These are phyloP conservation scores for Phrynocephalus guinanensis DNA, from an alignment of 2,797 vertebrate species.

Conservation along the genomic window DNA sequence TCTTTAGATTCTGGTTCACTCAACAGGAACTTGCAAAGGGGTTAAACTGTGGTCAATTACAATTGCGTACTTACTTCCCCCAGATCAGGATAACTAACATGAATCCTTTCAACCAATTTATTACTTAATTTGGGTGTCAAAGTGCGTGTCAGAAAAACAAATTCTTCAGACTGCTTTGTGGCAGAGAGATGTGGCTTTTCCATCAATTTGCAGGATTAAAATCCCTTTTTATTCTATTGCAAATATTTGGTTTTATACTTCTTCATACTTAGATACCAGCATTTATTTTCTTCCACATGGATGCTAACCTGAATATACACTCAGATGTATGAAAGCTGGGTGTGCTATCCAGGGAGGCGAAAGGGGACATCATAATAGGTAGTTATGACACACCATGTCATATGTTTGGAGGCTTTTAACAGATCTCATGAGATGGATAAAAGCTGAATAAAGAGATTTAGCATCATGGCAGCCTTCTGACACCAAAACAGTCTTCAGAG, in stretches of 20 bases:
- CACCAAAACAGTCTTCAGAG: constrained; percentile 53
- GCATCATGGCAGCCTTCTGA: constrained; percentile 23
- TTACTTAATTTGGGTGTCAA: constrained; percentile 66
- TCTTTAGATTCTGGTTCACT: constrained; percentile 33
- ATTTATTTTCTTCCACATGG: constrained; percentile 52
- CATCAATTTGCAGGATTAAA: constrained; percentile 45
- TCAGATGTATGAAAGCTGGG: constrained; percentile 49
- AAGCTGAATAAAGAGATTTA: constrained; percentile 49
- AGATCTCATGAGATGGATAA: constrained; percentile 31
- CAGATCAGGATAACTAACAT: constrained; percentile 56
- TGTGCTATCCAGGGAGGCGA: constrained; percentile 50
- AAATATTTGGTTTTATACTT: constrained; percentile 21
- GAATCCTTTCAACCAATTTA: constrained; percentile 56
- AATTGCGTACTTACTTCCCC: constrained; percentile 61
- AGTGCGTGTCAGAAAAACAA: constrained; percentile 33
- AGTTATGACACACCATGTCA: constrained; percentile 22
- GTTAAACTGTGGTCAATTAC: constrained; percentile 64
- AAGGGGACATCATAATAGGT: constrained; percentile 42
- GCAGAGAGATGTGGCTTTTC: constrained; percentile 1
- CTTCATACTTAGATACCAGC: constrained; percentile 30
- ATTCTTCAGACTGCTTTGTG: constrained; percentile 44
- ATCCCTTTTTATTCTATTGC: constrained; percentile 32
- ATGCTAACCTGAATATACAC: constrained; percentile 37
- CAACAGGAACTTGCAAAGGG: constrained; percentile 57
- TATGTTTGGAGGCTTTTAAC: constrained; percentile 58